phyloP scores from a whole-genome alignment of 2,797 vertebrate species.

The Smutsia temminckii region DNA sequence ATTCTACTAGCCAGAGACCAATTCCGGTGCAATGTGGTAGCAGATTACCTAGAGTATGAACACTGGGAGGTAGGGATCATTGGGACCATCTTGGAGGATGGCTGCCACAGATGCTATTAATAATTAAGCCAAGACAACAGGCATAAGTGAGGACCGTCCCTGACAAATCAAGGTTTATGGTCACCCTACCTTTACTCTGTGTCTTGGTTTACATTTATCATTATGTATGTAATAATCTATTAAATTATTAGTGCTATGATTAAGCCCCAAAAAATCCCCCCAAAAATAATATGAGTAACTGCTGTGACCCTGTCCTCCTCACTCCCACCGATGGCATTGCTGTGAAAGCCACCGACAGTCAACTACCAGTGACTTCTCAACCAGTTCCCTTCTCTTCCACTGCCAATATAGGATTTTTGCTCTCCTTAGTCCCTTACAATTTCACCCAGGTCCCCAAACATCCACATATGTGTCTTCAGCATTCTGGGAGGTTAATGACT shows the following conservation, averaged over 20 bases:
- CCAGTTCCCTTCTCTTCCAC: background rate
- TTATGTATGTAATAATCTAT: background rate
- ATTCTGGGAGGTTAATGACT: background rate
- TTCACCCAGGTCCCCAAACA: background rate
- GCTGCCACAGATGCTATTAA: background rate
- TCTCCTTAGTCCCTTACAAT: background rate
- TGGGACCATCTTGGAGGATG: background rate
- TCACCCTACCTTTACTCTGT: background rate
- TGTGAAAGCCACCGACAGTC: background rate
- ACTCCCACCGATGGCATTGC: background rate
- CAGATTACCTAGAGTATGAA: background rate
- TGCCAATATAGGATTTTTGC: background rate
- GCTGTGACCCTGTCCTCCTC: background rate
- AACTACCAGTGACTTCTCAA: background rate
- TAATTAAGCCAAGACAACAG: background rate
- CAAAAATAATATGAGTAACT: background rate
- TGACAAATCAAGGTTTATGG: background rate
- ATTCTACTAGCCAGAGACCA: background rate
- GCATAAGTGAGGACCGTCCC: background rate
- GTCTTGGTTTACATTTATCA: constrained; percentile 19
- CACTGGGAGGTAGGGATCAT: background rate
- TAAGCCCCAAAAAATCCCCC: background rate
- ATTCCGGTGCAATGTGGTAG: background rate
- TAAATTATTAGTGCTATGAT: constrained; percentile 1
- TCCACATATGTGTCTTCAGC: background rate